These are phyloP conservation scores for Acestrorhynchus altus DNA, from an alignment of 2,797 vertebrate species.

Conservation along the genomic window DNA sequence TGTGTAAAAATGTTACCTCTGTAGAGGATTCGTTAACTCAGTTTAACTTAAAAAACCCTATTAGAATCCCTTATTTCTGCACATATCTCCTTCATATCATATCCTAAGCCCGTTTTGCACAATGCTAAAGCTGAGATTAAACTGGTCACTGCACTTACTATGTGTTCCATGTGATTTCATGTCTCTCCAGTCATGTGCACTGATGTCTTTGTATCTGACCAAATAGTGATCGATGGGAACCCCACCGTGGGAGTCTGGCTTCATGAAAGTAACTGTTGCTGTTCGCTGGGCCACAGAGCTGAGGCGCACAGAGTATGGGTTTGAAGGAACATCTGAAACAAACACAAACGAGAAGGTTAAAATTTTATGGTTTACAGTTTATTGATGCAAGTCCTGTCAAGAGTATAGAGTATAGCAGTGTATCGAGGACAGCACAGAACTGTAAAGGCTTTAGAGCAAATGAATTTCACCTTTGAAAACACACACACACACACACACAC, in stretches of 20 bases:
- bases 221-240: constrained; percentile 97
- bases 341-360: not conserved
- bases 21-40: too few species aligned
- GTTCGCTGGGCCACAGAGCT: constrained; percentile 92
- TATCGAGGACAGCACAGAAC: not conserved
- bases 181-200: constrained; percentile 91
- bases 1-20: too few species aligned
- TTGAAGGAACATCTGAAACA: constrained; percentile 91
- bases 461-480: too few species aligned
- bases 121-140: not conserved
- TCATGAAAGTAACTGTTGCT: constrained; percentile 92
- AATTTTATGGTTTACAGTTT: not conserved
- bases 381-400: not conserved
- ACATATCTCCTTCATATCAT: too few species aligned
- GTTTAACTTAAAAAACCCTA: too few species aligned
- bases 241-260: constrained; percentile 95
- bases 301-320: constrained; percentile 89
- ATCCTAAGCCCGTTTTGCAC: not conserved
- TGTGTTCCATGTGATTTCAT: constrained; percentile 92
- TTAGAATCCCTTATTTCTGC: too few species aligned
- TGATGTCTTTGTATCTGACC: constrained; percentile 91
- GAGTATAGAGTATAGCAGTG: not conserved
- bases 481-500: too few species aligned
- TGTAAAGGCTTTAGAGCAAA: too few species aligned
- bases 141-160: constrained; percentile 83